Evolutionary conservation across 2,888 invertebrate genomes (phyloP).

Genomic region (Hypomecis punctinalis): DNA sequence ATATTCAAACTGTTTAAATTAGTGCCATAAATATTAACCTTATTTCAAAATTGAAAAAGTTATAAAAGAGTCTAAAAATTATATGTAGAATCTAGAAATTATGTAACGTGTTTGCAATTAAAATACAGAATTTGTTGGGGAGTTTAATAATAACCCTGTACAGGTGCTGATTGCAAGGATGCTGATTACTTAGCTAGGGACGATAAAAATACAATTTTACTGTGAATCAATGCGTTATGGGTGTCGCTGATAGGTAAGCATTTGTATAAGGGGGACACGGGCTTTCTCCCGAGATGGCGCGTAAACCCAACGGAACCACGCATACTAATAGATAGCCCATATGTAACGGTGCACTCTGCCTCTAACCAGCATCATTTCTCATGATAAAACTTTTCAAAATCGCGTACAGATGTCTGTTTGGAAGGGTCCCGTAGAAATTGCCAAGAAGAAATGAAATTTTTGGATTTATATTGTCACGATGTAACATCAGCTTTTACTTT

Average conservation of each 20-base stretch:
- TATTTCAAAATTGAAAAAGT: no score
- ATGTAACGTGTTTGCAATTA: no score
- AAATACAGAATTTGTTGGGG: no score
- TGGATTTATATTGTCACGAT: no score
- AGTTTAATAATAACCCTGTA: constrained; percentile 27
- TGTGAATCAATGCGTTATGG: constrained; percentile 68
- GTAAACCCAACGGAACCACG: constrained; percentile 72
- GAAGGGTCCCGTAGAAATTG: no score
- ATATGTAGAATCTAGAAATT: no score
- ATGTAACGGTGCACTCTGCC: constrained; percentile 77
- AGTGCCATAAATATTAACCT: no score
- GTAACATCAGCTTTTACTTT: no score
- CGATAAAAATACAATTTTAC: constrained; percentile 67
- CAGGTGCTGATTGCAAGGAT: constrained; percentile 59
- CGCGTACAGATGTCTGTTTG: no score
- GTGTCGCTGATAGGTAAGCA: constrained; percentile 56
- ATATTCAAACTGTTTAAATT: no score
- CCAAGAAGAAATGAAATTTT: no score
- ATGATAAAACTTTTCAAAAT: constrained; percentile 39
- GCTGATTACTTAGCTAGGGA: constrained; percentile 55
- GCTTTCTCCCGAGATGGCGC: constrained; percentile 75
- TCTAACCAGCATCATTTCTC: constrained; percentile 62
- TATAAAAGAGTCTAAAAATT: no score
- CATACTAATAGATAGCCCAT: constrained; percentile 76
- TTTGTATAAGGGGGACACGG: constrained; percentile 69